Percentiles rank a stretch among this genome's conserved stretches.
Evolutionary conservation across 2,797 vertebrate genomes (phyloP).

Genomic region (Acipenser oxyrinchus): DNA sequence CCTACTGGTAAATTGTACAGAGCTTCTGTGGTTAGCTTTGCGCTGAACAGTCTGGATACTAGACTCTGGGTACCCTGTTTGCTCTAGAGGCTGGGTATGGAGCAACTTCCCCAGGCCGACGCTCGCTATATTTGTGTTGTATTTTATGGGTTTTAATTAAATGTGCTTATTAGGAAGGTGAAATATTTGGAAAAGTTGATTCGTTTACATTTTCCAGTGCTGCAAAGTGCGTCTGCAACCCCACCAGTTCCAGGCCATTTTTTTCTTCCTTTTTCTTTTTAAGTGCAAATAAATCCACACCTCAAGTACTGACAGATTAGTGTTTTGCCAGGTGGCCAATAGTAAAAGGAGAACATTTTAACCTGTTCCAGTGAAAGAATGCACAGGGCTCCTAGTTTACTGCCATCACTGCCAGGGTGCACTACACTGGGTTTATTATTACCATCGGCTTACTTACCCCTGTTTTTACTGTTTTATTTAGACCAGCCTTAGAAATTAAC

Average conservation of each 20-base stretch:
- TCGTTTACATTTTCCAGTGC: slow-evolving; percentile 55
- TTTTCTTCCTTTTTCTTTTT: slow-evolving; percentile 41
- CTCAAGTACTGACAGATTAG: slow-evolving; percentile 70
- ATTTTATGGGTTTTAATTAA: slow-evolving; percentile 60
- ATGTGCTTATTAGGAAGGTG: slow-evolving; percentile 62
- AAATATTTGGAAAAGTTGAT: slow-evolving; percentile 53
- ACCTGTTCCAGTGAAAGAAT: slow-evolving; percentile 46
- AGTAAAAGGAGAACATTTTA: slow-evolving; percentile 56
- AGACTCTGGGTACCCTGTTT: too few relatives aligned
- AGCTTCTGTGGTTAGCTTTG: too few relatives aligned
- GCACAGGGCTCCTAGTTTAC: background rate
- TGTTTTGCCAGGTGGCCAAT: slow-evolving; percentile 56
- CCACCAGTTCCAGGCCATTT: slow-evolving; percentile 44
- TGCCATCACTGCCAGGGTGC: background rate
- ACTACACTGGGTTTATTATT: background rate
- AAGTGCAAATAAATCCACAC: slow-evolving; percentile 73
- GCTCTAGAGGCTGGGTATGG: too few relatives aligned
- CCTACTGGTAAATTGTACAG: too few relatives aligned
- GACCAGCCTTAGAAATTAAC: slow-evolving; percentile 35
- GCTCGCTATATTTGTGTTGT: slow-evolving; percentile 12
- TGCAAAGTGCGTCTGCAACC: slow-evolving; percentile 60
- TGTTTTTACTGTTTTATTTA: slow-evolving; percentile 29
- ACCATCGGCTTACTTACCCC: slow-evolving; percentile 1
- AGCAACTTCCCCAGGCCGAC: background rate
- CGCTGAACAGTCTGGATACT: too few relatives aligned